Evolutionary conservation across 2,797 vertebrate species (phyloP), one percentile per base, ranked within the genome.

Genomic region (Macropodus opercularis): DNA sequence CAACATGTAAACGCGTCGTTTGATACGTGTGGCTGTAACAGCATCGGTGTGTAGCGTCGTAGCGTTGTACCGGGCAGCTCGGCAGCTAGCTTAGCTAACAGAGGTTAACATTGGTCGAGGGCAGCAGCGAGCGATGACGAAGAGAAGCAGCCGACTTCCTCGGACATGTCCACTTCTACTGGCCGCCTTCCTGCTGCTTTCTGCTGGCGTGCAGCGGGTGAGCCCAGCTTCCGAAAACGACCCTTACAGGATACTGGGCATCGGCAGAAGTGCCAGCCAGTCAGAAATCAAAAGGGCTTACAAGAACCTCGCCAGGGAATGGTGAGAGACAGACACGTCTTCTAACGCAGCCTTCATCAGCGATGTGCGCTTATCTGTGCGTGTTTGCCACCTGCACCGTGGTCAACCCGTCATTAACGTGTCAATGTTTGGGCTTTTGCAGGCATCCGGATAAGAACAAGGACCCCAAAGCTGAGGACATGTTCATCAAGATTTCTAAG

Each of bases 371-470:
- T 47, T n/a, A 12, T 17, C 23, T 14, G 14, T 9, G 15, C 13
- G 3, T 23, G 29, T 40, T 1, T 34, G 15, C 40, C 44, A 48
- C 19, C 9, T 17, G 22, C 9, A 22, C 8, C 22, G 3, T 18
- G 17, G 4, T 24, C 9, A 21, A 27, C 18, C 5, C 12, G 17
- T 29, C 6, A 32, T 34, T 31, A 18, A 36, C 41, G 43, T 19
- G 12, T 23, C 14, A 39, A 29, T 12, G 22, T 12, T n/a, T 49
- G 0, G 61, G 13, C 9, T 54, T 58, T 50, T 43, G 18, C 17
- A 99, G 98, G 98, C 97, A 99, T 72, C 98, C 98, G 29, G 98
- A 99, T 87, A 99, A 98, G 87, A 99, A 98, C 85, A 98, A 95
- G 87, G 93, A 95, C 71, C 95, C 97, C 0, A 93, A 91, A 42